Evolutionary conservation across 53 echinoderm and acorn worm species (phyloP).

Genomic region (Actinopyga echinites): DNA sequence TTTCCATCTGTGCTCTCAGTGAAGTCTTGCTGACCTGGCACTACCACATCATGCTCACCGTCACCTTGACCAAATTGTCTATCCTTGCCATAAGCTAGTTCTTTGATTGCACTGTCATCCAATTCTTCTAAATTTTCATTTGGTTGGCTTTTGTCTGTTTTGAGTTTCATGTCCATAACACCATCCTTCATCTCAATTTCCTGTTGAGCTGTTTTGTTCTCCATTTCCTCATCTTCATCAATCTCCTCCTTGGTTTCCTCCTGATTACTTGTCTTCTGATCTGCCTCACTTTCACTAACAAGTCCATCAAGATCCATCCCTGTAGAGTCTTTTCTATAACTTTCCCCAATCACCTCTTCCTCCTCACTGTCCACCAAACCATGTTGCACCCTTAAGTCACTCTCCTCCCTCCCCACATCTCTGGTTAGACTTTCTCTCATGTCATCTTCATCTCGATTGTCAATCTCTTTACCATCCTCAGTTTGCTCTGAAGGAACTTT

Average conservation of each 20-base stretch:
- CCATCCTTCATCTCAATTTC: background rate
- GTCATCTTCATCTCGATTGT: too few relatives aligned
- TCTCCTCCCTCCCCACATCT: too few relatives aligned
- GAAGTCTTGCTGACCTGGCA: too few relatives aligned
- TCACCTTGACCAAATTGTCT: background rate
- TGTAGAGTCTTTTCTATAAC: background rate
- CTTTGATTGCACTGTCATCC: background rate
- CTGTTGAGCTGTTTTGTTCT: background rate
- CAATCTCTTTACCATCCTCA: too few relatives aligned
- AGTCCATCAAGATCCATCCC: background rate
- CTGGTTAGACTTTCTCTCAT: too few relatives aligned
- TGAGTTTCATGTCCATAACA: slow-evolving; percentile 9
- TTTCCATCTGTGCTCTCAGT: too few relatives aligned
- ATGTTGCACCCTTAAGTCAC: too few relatives aligned
- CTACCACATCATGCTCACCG: background rate
- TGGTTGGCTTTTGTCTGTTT: slow-evolving; percentile 33
- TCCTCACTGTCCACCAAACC: too few relatives aligned
- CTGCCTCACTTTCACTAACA: slow-evolving; percentile 20
- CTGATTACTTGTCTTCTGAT: background rate
- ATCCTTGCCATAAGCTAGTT: background rate
- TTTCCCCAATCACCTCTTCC: background rate
- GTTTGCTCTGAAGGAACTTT: too few relatives aligned
- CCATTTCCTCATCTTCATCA: background rate
- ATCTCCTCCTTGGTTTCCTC: background rate
- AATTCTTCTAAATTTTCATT: slow-evolving; percentile 35